A percentile compares a stretch with the other conserved stretches of the same genome.
Conservation (phyloP, 2,113 vertebrate genomes). For the Brienomyrus brachyistius region DNA sequence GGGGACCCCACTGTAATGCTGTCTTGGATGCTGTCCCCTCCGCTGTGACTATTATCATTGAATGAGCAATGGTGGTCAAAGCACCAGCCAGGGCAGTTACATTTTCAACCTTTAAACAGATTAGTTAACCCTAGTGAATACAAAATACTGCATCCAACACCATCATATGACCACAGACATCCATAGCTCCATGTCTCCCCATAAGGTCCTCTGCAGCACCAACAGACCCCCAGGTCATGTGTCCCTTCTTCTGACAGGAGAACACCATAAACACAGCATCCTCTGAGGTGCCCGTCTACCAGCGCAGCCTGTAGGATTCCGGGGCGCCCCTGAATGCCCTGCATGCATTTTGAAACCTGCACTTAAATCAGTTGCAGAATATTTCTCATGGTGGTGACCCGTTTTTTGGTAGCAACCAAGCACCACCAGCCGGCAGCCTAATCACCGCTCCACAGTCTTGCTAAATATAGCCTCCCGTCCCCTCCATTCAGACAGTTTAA, state of each 20-base stretch:
- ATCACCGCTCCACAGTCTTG: background rate
- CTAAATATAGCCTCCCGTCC: background rate
- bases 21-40: too few relatives aligned
- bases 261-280: background rate
- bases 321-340: background rate
- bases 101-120: background rate
- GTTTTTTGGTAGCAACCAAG: background rate
- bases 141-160: background rate
- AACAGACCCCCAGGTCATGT: background rate
- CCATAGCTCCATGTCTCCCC: background rate
- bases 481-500: slow-evolving; percentile 8
- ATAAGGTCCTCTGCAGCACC: background rate
- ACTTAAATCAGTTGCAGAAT: background rate
- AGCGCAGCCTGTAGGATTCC: background rate
- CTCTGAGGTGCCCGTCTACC: background rate
- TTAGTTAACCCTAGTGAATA: background rate
- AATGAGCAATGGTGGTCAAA: slow-evolving; percentile 35
- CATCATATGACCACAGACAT: background rate
- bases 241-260: too few relatives aligned
- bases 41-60: background rate
- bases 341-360: background rate
- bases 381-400: background rate
- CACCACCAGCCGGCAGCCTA: background rate
- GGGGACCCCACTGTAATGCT: background rate
- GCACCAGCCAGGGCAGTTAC: background rate